These are phyloP conservation scores for Pelochelys cantorii DNA, from an alignment of 2,797 vertebrate species.

Conservation along the genomic window DNA sequence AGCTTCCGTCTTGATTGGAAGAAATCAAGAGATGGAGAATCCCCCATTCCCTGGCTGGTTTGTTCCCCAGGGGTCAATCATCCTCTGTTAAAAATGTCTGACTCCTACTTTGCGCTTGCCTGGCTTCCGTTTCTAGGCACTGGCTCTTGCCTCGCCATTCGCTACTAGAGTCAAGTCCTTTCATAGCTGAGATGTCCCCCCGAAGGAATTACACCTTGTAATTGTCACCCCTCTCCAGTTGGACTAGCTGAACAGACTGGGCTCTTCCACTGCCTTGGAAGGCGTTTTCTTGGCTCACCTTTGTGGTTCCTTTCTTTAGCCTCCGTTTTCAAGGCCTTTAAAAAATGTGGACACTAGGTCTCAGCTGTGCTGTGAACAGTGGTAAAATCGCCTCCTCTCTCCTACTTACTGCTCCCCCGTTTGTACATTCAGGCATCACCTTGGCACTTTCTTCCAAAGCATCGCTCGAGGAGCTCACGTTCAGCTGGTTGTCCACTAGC, in stretches of 20 bases:
- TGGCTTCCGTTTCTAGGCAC: constrained; percentile 13
- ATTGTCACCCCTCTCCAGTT: neutral
- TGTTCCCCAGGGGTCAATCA: constrained; percentile 11
- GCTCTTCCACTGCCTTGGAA: neutral
- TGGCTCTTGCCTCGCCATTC: neutral
- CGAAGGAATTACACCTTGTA: neutral
- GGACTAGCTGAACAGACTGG: neutral
- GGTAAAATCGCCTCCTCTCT: neutral
- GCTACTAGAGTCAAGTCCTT: constrained; percentile 14
- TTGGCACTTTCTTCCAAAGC: neutral
- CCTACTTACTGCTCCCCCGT: neutral
- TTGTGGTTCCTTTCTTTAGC: neutral
- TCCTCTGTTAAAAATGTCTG: neutral
- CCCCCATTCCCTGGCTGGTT: neutral
- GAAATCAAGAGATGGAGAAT: neutral
- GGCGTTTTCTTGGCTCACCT: neutral
- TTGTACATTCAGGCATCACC: neutral
- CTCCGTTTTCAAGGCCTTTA: neutral
- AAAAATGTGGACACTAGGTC: neutral
- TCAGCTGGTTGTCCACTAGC: neutral
- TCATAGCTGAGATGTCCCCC: neutral
- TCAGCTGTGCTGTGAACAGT: neutral
- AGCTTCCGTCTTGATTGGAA: neutral
- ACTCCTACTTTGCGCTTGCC: neutral
- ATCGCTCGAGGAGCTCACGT: neutral